Evolutionary conservation across 1,140 invertebrate species (phyloP).

Genomic region (Caenorhabditis latens): DNA sequence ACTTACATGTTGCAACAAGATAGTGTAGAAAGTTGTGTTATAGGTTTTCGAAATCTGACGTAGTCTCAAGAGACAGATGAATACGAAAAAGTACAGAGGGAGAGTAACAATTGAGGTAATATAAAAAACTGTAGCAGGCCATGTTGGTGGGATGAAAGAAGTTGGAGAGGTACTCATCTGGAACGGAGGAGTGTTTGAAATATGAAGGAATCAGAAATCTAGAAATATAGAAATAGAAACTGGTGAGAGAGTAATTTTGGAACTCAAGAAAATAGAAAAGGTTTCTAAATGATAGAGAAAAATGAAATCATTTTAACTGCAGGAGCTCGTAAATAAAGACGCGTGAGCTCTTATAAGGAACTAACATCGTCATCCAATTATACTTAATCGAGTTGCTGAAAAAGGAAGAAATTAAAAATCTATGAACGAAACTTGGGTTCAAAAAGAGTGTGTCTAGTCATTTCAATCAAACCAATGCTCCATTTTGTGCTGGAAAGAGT

Average conservation of each 20-base stretch:
- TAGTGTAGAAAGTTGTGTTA: slow-evolving; percentile 42
- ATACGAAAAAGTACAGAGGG: slow-evolving; percentile 17
- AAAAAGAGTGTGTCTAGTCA: too few species aligned
- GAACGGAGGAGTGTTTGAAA: neutral
- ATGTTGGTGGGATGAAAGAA: neutral
- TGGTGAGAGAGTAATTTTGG: too few species aligned
- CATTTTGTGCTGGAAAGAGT: too few species aligned
- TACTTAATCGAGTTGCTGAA: too few species aligned
- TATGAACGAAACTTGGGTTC: too few species aligned
- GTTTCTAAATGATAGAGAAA: neutral
- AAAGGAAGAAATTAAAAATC: too few species aligned
- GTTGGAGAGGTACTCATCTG: slow-evolving; percentile 11
- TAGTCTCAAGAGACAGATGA: neutral
- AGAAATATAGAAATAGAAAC: neutral
- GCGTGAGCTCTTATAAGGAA: too few species aligned
- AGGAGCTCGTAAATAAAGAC: too few species aligned
- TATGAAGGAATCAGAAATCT: neutral
- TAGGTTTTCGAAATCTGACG: slow-evolving; percentile 23
- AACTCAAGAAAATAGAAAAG: neutral
- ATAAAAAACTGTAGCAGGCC: slow-evolving; percentile 23
- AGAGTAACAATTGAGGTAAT: neutral
- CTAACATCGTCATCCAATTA: too few species aligned
- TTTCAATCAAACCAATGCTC: too few species aligned
- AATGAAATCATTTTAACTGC: neutral
- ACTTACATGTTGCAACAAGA: slow-evolving; percentile 25